Base-by-base conservation (phyloP, 2,797 vertebrate genomes). In the Eulemur coronatus region DNA sequence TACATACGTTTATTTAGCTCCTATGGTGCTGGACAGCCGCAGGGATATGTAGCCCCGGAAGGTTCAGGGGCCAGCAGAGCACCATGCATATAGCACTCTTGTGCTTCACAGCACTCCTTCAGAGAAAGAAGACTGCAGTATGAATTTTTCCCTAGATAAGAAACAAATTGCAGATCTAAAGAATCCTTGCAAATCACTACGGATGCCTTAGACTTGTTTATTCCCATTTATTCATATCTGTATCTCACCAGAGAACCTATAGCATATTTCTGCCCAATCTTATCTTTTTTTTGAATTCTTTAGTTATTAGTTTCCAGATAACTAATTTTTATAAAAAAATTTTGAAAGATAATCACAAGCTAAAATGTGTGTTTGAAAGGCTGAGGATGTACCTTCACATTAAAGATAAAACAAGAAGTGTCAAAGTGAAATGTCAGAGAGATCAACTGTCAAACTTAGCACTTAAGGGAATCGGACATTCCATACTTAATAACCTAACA, bases 261-360 rank as follows among this genome's bases (percentile, higher is more conserved):
- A 57, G 43, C 38, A 50, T 24, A 24, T 70, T 82, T 35, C 1
- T 41, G 5, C 52, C 41, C 38, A 80, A 24, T 22, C 41, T 93
- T 86, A 59, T 69, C 52, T 86, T 67, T 55, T 67, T 69, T 86
- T 59, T 48, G 12, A 93, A 3, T 70, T 2, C 3, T 41, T 92
- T 57, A 43, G 43, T 89, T 84, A 24, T 79, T 85, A 59, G 26
- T 87, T 96, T 79, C 87, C 48, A 84, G 52, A 67, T 73, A 95
- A 75, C 43, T 46, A 46, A 46, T 46, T 46, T 46, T 46, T 46
- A 10, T 46, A 46, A 46, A 46, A 46, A 46, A 46, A 11, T 2
- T 46, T 46, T 46, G 43, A 46, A 46, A 46, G 43, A 46, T 11
- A 11, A 46, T 46, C 43, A 46, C 43, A 46, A 46, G 43, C 43